Base-by-base conservation (phyloP, 2,113 vertebrate genomes). In the Propithecus coquereli region DNA sequence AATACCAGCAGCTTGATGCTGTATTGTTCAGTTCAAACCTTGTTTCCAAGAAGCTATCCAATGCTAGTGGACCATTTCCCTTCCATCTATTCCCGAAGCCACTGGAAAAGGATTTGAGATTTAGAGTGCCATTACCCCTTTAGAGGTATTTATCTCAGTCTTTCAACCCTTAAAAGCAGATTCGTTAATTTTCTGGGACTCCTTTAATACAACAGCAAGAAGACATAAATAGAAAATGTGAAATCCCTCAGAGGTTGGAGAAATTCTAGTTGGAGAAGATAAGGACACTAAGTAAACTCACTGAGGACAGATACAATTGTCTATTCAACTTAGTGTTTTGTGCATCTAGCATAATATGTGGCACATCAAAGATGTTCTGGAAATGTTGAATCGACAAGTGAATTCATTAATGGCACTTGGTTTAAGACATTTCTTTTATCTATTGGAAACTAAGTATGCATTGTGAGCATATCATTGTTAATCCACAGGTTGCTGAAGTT, bases 191-290 rank as follows among this genome's bases (percentile, higher is more conserved):
- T 94, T 82, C 47, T 71, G 66, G 32, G 5, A 32, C 32, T 86
- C 68, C 22, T 27, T 84, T 25, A 86, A 85, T 27, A 70, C 6
- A 27, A 47, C 3, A 70, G 68, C 45, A 95, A 94, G 43, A 92
- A 80, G 32, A 84, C 70, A 47, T 77, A 82, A 47, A 34, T 88
- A 71, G n/a, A 97, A 73, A 95, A 84, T n/a, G n/a, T 17, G 34
- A 93, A 92, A 59, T 59, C 57, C 9, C 45, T 63, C 76, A 47
- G 59, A 37, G 8, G 13, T 6, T 68, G 13, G 18, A 84, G 90
- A 95, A 89, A 59, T n/a, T 77, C 65, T 77, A 8, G 4, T 59
- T 16, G 27, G 34, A 76, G 20, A 76, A 87, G 47, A 76, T 43
- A 4, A 93, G 54, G 40, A 91, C 47, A n/a, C 12, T 50, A 52